These are phyloP conservation scores for Lasioglossum calceatum DNA, from an alignment of 2,888 invertebrate species.

Conservation along the genomic window DNA sequence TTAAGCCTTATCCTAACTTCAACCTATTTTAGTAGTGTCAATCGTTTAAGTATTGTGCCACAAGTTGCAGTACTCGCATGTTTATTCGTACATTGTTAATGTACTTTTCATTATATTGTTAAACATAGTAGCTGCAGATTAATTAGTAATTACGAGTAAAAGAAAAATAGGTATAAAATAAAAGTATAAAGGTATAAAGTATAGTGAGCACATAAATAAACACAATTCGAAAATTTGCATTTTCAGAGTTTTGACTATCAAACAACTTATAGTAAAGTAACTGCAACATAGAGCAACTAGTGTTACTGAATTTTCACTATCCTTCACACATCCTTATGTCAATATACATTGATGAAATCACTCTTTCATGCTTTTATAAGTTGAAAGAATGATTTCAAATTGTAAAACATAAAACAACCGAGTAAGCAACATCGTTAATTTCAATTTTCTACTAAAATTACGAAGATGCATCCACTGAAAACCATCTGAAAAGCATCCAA, in stretches of 20 bases:
- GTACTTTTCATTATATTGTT: too few species aligned
- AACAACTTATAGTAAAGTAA: background rate
- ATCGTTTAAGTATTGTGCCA: conserved; percentile 47
- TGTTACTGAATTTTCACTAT: background rate
- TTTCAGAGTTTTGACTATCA: background rate
- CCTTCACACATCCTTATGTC: background rate
- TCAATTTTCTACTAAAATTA: background rate
- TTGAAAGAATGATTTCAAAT: background rate
- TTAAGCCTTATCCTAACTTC: conserved; percentile 65
- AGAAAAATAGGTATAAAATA: background rate
- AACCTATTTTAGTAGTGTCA: conserved; percentile 65
- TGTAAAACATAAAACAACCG: background rate
- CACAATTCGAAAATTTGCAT: background rate
- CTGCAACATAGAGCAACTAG: background rate
- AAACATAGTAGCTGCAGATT: background rate
- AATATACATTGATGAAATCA: background rate
- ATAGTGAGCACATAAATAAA: background rate
- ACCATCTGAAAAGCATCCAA: background rate
- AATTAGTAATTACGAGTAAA: background rate
- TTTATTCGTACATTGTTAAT: background rate
- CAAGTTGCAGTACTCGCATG: conserved; percentile 21
- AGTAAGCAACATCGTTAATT: background rate
- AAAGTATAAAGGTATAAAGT: too few species aligned
- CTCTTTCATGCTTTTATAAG: background rate
- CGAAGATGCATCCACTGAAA: background rate